These are phyloP conservation scores for Hestina assimilis DNA, from an alignment of 1,140 invertebrate species.

Conservation along the genomic window DNA sequence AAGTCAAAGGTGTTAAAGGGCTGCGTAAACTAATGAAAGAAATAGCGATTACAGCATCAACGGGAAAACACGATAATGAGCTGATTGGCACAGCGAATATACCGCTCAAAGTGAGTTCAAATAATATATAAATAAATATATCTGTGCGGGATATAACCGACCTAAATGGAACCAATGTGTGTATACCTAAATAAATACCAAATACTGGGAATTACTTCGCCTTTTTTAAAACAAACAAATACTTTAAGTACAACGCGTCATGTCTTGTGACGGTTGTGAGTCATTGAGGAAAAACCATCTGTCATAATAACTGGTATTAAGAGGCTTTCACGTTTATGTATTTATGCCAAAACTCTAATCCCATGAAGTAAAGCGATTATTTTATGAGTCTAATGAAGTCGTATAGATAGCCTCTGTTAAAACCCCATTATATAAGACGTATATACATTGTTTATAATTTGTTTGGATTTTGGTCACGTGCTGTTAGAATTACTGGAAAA, in stretches of 20 bases:
- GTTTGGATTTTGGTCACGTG: conserved; percentile 17
- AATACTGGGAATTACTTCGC: neutral
- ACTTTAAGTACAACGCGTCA: too few relatives aligned
- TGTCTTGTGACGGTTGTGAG: neutral
- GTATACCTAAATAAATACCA: neutral
- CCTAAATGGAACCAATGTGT: too few relatives aligned
- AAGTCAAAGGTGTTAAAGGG: conserved; percentile 90
- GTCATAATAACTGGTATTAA: neutral
- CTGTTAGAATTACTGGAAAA: neutral
- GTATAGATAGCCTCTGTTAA: too few relatives aligned
- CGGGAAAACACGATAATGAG: conserved; percentile 96
- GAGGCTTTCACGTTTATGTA: too few relatives aligned
- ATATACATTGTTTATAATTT: conserved; percentile 1
- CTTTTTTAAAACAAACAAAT: too few relatives aligned
- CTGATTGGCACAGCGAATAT: conserved; percentile 94
- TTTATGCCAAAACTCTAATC: too few relatives aligned
- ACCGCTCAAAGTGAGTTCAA: conserved; percentile 89
- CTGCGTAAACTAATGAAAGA: conserved; percentile 94
- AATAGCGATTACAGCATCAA: conserved; percentile 95
- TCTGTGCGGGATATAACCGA: too few relatives aligned
- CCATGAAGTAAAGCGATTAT: too few relatives aligned
- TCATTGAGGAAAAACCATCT: neutral
- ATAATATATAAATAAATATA: too few relatives aligned
- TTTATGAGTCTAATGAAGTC: too few relatives aligned
- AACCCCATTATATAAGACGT: too few relatives aligned